Conservation (phyloP, 2,888 invertebrate genomes). For the Leptura quadrifasciata region DNA sequence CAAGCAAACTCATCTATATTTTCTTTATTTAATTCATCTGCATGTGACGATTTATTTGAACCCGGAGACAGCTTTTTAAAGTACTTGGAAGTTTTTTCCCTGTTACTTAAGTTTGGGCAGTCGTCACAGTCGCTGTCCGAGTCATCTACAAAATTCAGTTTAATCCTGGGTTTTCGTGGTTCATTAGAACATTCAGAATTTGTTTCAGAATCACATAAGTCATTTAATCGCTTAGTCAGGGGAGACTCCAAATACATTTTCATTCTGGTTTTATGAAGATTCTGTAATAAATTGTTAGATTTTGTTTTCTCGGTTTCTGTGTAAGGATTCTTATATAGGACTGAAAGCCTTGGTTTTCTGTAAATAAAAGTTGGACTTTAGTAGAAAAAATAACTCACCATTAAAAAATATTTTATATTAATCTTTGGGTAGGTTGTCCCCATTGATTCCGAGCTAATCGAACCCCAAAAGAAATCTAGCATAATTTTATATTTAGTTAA, state of each 20-base stretch:
- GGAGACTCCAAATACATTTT: constrained; percentile 60
- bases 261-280: constrained; percentile 57
- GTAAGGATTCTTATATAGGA: constrained; percentile 61
- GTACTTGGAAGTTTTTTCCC: constrained; percentile 43
- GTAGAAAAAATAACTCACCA: too few species aligned
- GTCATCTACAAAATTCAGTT: constrained; percentile 54
- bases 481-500: too few species aligned
- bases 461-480: too few species aligned
- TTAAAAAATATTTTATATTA: too few species aligned
- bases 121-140: constrained; percentile 38
- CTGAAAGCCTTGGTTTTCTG: constrained; percentile 58
- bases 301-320: constrained; percentile 43
- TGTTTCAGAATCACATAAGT: constrained; percentile 66
- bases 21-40: constrained; percentile 38
- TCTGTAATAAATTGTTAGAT: constrained; percentile 56
- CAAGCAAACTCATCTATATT: constrained; percentile 39
- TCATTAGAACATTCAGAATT: constrained; percentile 45
- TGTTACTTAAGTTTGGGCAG: background rate
- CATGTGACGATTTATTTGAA: constrained; percentile 7
- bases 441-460: too few species aligned
- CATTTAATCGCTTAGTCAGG: constrained; percentile 58
- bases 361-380: constrained; percentile 36
- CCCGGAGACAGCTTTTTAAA: constrained; percentile 26
- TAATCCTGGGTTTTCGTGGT: constrained; percentile 40
- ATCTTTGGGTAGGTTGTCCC: too few species aligned